phyloP scores from a whole-genome alignment of 2,888 invertebrate species.

The Eremobia ochroleuca region DNA sequence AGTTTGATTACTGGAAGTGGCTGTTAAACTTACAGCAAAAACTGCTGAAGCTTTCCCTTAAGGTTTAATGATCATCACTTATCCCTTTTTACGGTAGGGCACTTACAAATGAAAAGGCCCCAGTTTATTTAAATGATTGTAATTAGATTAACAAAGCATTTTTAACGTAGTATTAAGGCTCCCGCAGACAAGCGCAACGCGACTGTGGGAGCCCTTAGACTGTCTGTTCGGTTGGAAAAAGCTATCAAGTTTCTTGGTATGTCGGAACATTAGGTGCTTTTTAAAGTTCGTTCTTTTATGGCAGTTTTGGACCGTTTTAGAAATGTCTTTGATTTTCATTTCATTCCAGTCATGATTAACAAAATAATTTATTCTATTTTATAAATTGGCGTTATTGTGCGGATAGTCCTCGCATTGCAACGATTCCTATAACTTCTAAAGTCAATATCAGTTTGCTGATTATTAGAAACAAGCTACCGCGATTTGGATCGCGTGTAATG shows the following conservation, averaged over 20 bases:
- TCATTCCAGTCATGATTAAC: not conserved
- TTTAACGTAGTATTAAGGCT: constrained; percentile 10
- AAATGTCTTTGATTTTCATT: not conserved
- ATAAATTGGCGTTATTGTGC: not conserved
- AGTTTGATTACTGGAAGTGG: constrained; percentile 77
- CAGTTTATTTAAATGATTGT: constrained; percentile 24
- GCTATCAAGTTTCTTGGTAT: constrained; percentile 3
- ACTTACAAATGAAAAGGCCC: constrained; percentile 23
- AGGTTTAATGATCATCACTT: constrained; percentile 65
- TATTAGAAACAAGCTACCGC: too few species aligned
- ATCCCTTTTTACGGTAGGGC: constrained; percentile 45
- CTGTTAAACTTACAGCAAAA: constrained; percentile 68
- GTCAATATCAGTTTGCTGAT: too few species aligned
- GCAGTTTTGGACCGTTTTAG: not conserved
- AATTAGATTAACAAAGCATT: constrained; percentile 27
- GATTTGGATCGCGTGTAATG: too few species aligned
- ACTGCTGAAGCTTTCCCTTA: constrained; percentile 55
- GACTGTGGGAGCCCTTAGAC: too few species aligned
- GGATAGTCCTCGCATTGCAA: not conserved
- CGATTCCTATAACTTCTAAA: not conserved
- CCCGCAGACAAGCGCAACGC: too few species aligned
- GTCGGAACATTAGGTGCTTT: constrained; percentile 1
- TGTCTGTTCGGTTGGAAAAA: constrained; percentile 9
- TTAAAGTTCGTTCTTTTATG: not conserved
- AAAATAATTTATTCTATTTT: not conserved